Conservation (phyloP, 2,113 vertebrate species). For the Dolichotis patagonum region DNA sequence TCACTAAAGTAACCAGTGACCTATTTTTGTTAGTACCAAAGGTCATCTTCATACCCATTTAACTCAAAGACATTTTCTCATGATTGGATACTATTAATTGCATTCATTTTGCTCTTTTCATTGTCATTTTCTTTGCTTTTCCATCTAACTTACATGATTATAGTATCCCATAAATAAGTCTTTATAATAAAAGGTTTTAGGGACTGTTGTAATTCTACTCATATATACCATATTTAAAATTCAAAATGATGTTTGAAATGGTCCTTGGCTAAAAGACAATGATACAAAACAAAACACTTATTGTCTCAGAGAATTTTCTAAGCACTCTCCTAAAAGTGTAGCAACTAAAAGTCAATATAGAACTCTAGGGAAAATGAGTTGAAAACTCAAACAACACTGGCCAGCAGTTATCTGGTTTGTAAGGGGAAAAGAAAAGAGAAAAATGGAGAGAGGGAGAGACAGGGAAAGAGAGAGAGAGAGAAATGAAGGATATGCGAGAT, state of each 20-base stretch:
- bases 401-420: background rate
- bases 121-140: background rate
- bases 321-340: background rate
- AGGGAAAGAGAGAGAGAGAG: background rate
- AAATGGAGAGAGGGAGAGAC: fast-evolving
- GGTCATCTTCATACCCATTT: background rate
- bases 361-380: conserved; percentile 1
- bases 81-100: background rate
- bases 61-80: background rate
- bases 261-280: background rate
- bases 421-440: background rate
- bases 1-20: background rate
- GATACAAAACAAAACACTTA: conserved; percentile 18
- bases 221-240: conserved; percentile 9
- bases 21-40: background rate
- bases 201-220: background rate
- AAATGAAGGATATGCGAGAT: background rate
- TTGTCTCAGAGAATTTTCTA: background rate
- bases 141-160: background rate
- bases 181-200: background rate
- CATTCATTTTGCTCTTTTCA: background rate
- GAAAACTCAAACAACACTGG: background rate
- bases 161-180: background rate
- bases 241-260: background rate
- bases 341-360: background rate